Percentiles rank a stretch among this genome's conserved stretches.
Evolutionary conservation across 2,113 vertebrate genomes (phyloP).

Genomic region (Siniperca knerii): DNA sequence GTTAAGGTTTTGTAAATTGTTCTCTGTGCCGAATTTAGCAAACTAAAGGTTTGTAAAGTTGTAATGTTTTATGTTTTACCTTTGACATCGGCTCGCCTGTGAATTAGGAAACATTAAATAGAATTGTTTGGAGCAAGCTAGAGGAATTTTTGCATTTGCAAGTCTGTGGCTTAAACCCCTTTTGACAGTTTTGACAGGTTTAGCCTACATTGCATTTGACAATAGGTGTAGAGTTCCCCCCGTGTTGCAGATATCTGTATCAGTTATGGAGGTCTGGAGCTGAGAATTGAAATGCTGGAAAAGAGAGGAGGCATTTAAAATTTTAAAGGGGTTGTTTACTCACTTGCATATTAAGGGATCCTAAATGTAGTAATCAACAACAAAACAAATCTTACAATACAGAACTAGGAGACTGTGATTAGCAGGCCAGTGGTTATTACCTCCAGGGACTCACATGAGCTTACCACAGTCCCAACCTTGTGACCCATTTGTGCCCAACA

Average conservation of each 20-base stretch:
- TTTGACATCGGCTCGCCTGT: rapidly evolving
- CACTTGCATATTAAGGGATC: not conserved
- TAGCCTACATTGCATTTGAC: slow-evolving; percentile 42
- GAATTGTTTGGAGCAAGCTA: not conserved
- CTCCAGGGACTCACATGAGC: slow-evolving; percentile 1
- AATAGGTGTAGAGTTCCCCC: not conserved
- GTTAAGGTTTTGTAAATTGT: rapidly evolving
- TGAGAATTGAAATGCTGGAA: no score
- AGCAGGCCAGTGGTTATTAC: slow-evolving; percentile 3
- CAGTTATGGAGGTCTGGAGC: not conserved
- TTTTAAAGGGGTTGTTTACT: not conserved
- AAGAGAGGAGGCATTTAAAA: not conserved
- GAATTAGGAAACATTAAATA: not conserved
- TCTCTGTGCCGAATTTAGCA: not conserved
- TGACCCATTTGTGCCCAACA: slow-evolving; percentile 4
- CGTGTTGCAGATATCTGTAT: not conserved
- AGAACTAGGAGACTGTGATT: not conserved
- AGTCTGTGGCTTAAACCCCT: slow-evolving; percentile 22
- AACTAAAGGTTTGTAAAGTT: not conserved
- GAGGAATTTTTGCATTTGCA: slow-evolving; percentile 28
- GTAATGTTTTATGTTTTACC: not conserved
- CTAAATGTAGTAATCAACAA: not conserved
- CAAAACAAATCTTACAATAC: not conserved
- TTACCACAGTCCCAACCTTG: slow-evolving; percentile 2
- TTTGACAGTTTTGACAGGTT: slow-evolving; percentile 47